Evolutionary conservation across 64 coral and sea anemone genomes (phyloP).

Genomic region (Dendronephthya gigantea): DNA sequence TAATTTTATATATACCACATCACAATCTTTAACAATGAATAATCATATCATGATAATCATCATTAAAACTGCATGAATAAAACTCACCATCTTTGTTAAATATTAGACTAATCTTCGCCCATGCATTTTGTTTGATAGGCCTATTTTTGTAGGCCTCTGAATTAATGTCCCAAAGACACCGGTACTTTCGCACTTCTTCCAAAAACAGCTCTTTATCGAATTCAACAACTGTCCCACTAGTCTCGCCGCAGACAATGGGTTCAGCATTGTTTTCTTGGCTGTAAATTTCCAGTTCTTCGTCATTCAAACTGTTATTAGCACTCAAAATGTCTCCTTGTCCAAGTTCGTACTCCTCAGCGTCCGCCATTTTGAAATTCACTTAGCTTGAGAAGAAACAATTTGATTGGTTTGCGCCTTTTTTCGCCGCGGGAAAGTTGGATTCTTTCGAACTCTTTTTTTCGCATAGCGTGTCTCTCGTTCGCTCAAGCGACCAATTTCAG

Average conservation of each 20-base stretch:
- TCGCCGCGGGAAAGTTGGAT: constrained; percentile 5
- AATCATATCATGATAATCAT: background rate
- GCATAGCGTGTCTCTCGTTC: background rate
- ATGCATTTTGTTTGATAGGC: constrained; percentile 28
- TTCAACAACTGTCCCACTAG: background rate
- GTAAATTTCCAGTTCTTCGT: background rate
- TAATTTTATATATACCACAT: background rate
- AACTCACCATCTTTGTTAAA: constrained; percentile 29
- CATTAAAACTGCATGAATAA: background rate
- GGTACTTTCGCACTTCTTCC: constrained; percentile 20
- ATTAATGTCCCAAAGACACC: constrained; percentile 11
- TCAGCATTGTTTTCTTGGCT: constrained; percentile 10
- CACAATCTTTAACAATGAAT: background rate
- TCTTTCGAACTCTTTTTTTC: background rate
- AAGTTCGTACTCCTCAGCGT: background rate
- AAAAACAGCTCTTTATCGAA: constrained; percentile 22
- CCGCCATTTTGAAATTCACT: constrained; percentile 5
- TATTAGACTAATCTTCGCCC: background rate
- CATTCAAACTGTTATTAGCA: background rate
- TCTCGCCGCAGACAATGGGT: background rate
- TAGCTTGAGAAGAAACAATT: background rate
- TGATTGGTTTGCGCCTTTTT: constrained; percentile 14
- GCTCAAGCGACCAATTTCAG: background rate
- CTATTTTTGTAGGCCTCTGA: constrained; percentile 23
- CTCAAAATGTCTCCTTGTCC: background rate